Evolutionary conservation across 2,113 vertebrate genomes (phyloP).

Genomic region (Triplophysa tibetana): DNA sequence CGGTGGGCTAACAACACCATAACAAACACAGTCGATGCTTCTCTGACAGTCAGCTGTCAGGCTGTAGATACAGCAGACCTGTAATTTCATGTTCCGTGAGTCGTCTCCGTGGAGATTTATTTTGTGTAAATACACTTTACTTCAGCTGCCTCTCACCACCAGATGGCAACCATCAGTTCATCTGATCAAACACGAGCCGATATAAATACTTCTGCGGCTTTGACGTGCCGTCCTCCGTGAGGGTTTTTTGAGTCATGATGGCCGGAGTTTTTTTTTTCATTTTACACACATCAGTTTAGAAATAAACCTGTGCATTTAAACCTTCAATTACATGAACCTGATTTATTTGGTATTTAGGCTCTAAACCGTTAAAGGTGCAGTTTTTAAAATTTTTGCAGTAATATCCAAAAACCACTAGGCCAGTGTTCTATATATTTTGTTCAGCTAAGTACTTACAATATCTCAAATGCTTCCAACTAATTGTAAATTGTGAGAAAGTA

Average conservation of each 20-base stretch:
- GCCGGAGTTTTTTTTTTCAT: constrained; percentile 8
- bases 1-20: constrained; percentile 53
- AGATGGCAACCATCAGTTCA: constrained; percentile 51
- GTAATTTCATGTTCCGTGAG: constrained; percentile 58
- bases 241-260: constrained; percentile 44
- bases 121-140: constrained; percentile 59
- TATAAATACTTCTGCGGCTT: constrained; percentile 55
- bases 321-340: no score
- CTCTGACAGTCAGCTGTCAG: constrained; percentile 47
- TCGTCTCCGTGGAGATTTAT: constrained; percentile 58
- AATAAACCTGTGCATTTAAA: no score
- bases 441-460: no score
- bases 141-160: constrained; percentile 49
- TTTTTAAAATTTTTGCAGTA: no score
- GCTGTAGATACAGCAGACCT: constrained; percentile 54
- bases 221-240: constrained; percentile 43
- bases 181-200: constrained; percentile 52
- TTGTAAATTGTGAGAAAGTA: no score
- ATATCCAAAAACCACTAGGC: no score
- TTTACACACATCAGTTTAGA: neutral
- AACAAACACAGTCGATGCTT: constrained; percentile 49
- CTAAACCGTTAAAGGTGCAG: no score
- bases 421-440: no score
- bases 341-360: no score
- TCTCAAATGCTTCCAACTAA: no score